Evolutionary conservation across 2,888 invertebrate species (phyloP).

Genomic region (Ectemnius lituratus): DNA sequence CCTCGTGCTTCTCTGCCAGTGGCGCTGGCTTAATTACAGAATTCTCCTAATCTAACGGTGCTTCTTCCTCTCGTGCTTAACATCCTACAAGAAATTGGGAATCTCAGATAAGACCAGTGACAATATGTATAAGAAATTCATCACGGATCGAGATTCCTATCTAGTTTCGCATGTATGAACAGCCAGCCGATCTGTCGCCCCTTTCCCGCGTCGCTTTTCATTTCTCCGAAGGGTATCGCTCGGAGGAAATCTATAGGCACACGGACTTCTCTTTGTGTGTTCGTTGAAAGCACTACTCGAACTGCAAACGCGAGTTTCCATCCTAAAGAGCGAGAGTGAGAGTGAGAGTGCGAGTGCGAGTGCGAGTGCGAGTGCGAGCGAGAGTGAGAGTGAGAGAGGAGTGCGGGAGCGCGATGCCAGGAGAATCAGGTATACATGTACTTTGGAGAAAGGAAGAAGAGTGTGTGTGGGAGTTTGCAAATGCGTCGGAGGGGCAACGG

Average conservation of each 20-base stretch:
- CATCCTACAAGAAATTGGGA: constrained; percentile 2
- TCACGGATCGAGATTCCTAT: constrained; percentile 39
- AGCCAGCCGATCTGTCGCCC: neutral
- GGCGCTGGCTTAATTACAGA: constrained; percentile 52
- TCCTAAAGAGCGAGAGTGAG: neutral
- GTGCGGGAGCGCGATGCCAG: neutral
- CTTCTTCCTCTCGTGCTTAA: neutral
- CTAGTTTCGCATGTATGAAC: constrained; percentile 14
- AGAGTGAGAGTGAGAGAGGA: neutral
- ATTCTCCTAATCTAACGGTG: constrained; percentile 51
- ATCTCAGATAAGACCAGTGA: constrained; percentile 33
- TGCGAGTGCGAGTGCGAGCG: neutral
- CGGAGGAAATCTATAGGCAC: neutral
- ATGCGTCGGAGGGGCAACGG: constrained; percentile 46
- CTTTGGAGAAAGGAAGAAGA: neutral
- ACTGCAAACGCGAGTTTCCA: constrained; percentile 9
- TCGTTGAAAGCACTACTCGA: neutral
- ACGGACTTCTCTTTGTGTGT: constrained; percentile 4
- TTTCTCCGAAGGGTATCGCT: constrained; percentile 28
- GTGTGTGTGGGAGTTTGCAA: constrained; percentile 42
- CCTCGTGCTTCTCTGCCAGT: constrained; percentile 26
- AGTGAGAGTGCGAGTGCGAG: neutral
- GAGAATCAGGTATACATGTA: neutral
- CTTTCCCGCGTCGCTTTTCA: constrained; percentile 34
- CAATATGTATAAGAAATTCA: neutral